These are phyloP conservation scores for Tipula unca DNA, from an alignment of 2,888 invertebrate species.

Conservation along the genomic window DNA sequence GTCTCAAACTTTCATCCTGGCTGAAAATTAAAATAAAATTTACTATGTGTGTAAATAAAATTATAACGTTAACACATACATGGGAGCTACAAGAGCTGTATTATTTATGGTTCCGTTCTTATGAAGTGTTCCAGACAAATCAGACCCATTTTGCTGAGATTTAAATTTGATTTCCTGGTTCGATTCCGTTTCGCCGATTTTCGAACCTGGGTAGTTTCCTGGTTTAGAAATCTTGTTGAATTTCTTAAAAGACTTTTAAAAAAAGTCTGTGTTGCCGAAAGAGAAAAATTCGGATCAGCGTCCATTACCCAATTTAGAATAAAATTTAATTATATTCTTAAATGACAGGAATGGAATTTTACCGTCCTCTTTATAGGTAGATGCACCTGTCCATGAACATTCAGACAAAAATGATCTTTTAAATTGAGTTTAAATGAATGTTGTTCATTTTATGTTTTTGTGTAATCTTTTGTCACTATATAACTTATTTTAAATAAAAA, in stretches of 20 bases:
- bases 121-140: neutral
- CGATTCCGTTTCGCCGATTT: neutral
- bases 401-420: neutral
- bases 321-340: neutral
- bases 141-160: neutral
- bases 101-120: neutral
- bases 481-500: too few species aligned
- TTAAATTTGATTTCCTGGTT: neutral
- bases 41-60: neutral
- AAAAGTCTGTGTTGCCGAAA: neutral
- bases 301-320: neutral
- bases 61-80: neutral
- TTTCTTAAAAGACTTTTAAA: neutral
- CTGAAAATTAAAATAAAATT: neutral
- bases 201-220: neutral
- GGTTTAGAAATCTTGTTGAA: neutral
- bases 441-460: too few species aligned
- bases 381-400: neutral
- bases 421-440: too few species aligned
- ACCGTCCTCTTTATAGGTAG: neutral
- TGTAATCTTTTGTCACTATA: too few species aligned
- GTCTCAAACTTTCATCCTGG: neutral
- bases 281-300: neutral
- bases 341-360: neutral
- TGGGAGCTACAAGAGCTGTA: neutral